Base-by-base conservation (phyloP, 2,113 vertebrate species). In the Tenebrosternarchus preto region DNA sequence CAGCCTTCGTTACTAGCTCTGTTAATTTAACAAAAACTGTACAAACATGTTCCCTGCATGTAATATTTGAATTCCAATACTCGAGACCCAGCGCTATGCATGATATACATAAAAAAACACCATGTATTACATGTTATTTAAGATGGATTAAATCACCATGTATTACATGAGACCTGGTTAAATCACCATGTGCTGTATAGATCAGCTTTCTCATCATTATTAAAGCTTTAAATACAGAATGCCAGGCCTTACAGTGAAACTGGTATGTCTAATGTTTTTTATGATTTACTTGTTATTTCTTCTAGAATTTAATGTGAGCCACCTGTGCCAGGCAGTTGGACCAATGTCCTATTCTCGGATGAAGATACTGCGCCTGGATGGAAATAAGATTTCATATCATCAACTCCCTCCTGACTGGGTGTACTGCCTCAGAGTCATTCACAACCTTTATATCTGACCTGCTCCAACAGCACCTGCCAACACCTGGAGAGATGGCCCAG, bases 291-390 rank as follows among this genome's bases (percentile, higher is more conserved):
- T 50, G 15, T 50, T 50, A 12, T 80, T 31, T 80, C 53, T 86
- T 43, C 19, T 84, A 94, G 93, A 86, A 80, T 91, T 93, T 87
- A 93, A 91, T 46, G n/a, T 91, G 71, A 91, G 80, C 53, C 94
- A 92, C 85, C 91, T 94, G 82, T 94, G 93, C 87, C 86, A 89
- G 84, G 88, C 89, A 46, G 85, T 87, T n/a, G 90, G 89, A 36
- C 89, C 88, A 53, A 36, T 73, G 56, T 90, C 90, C 53, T 94
- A 91, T 86, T 94, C 93, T 77, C 86, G 87, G 43, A 82, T 93
- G 73, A 92, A 87, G 86, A 86, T 92, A 43, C 85, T 94, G 12
- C 85, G 93, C 56, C 77, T 94, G 82, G 93, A 94, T 9, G 93
- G 92, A 33, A 94, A 94, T 86, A 86, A 86, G 69, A 53, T 93